Percentiles rank a stretch among this genome's conserved stretches.
These are phyloP conservation scores for Agriopis aurantiaria DNA, from an alignment of 2,888 invertebrate genomes.

Conservation along the genomic window DNA sequence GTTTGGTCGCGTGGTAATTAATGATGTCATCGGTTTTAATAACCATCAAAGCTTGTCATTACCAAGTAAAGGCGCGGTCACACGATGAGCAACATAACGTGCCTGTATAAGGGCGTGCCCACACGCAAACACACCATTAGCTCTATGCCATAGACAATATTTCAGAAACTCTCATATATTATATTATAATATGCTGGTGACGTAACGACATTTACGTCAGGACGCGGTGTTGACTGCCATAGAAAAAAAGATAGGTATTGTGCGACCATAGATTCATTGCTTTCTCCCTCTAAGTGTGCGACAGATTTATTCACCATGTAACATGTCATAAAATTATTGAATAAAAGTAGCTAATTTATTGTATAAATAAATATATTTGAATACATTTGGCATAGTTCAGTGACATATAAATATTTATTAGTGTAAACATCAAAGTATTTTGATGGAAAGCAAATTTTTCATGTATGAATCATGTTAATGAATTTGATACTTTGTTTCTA, in stretches of 20 bases:
- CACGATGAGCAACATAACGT: conserved; percentile 49
- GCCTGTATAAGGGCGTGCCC: conserved; percentile 65
- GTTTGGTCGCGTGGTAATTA: conserved; percentile 26
- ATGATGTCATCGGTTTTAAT: conserved; percentile 49
- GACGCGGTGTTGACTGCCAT: conserved; percentile 68
- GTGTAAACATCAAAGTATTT: conserved; percentile 35
- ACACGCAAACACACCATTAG: conserved; percentile 80
- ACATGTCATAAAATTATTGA: conserved; percentile 51
- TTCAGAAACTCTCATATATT: conserved; percentile 68
- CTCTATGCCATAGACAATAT: conserved; percentile 64
- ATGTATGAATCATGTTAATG: conserved; percentile 4
- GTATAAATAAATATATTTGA: neutral
- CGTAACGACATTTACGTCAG: conserved; percentile 76
- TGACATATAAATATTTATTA: conserved; percentile 29
- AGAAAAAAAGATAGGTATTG: conserved; percentile 60
- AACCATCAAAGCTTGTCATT: conserved; percentile 46
- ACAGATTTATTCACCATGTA: conserved; percentile 46
- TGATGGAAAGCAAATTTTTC: conserved; percentile 7
- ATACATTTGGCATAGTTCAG: conserved; percentile 4
- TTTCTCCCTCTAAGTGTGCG: too few species aligned
- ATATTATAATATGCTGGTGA: conserved; percentile 70
- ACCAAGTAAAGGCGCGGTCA: conserved; percentile 60
- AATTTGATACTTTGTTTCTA: neutral
- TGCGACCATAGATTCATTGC: too few species aligned
- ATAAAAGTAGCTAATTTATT: conserved; percentile 27